phyloP scores from a whole-genome alignment of 1,140 invertebrate species.

The Bombus confusus region DNA sequence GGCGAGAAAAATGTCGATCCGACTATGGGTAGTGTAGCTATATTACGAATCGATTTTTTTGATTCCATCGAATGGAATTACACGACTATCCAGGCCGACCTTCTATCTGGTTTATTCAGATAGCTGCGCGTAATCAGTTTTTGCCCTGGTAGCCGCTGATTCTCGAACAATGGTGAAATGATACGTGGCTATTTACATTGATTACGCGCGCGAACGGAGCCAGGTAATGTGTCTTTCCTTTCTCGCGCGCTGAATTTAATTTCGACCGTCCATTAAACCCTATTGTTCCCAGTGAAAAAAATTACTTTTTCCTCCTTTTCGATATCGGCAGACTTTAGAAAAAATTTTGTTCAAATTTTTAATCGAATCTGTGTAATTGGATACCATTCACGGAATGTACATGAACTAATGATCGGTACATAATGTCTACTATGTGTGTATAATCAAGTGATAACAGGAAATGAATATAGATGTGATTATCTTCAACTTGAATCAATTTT shows the following conservation, averaged over 20 bases:
- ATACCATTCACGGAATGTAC: too few relatives aligned
- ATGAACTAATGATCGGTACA: too few relatives aligned
- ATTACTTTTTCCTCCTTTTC: neutral
- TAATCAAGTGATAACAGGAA: neutral
- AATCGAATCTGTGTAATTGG: neutral
- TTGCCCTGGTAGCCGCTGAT: conserved; percentile 1
- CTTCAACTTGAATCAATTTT: too few relatives aligned
- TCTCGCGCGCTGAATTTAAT: neutral
- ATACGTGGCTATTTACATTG: conserved; percentile 38
- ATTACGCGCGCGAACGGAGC: conserved; percentile 11
- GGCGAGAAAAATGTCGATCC: conserved; percentile 3
- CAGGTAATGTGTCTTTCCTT: neutral
- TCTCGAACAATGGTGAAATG: conserved; percentile 36
- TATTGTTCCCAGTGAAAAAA: neutral
- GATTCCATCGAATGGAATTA: conserved; percentile 58
- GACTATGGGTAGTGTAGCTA: neutral
- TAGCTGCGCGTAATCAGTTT: conserved; percentile 40
- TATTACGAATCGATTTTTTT: conserved; percentile 43
- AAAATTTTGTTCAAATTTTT: neutral
- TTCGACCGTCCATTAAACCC: neutral
- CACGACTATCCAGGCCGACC: conserved; percentile 23
- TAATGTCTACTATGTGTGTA: neutral
- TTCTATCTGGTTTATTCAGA: conserved; percentile 35
- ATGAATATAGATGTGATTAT: too few relatives aligned
- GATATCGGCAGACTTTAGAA: neutral